A percentile compares a stretch with the other conserved stretches of the same genome.
phyloP scores from a whole-genome alignment of 2,797 vertebrate species.

The Synaphobranchus kaupii region DNA sequence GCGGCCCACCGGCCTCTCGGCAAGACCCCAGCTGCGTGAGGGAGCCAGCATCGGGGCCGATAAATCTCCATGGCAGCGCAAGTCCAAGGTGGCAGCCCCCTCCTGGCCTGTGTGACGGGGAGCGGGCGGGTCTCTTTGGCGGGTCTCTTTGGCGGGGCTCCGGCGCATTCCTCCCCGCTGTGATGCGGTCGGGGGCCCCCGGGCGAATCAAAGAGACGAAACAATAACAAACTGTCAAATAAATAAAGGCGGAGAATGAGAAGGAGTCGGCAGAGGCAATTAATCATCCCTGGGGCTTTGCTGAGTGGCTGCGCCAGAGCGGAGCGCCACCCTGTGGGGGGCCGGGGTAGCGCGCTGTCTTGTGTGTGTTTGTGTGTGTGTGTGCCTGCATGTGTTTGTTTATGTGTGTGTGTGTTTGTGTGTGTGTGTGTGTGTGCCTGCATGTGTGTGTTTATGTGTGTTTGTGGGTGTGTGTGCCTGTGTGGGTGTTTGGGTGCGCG shows the following conservation, averaged over 20 bases:
- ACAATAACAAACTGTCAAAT: slow-evolving; percentile 60
- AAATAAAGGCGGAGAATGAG: slow-evolving; percentile 42
- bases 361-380: too few species aligned
- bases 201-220: slow-evolving; percentile 60
- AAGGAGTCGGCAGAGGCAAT: slow-evolving; percentile 51
- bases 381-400: too few species aligned
- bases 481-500: neutral
- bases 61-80: slow-evolving; percentile 10
- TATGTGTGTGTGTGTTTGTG: too few species aligned
- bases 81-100: neutral
- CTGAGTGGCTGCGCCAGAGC: neutral
- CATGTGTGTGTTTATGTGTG: too few species aligned
- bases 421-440: too few species aligned
- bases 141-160: neutral
- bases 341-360: neutral
- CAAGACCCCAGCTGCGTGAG: slow-evolving; percentile 42
- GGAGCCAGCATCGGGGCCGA: neutral
- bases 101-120: neutral
- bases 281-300: slow-evolving; percentile 47
- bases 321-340: neutral
- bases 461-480: too few species aligned
- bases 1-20: slow-evolving; percentile 44
- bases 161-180: slow-evolving; percentile 18
- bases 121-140: neutral
- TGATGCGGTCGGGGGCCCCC: slow-evolving; percentile 25